Evolutionary conservation across 2,113 vertebrate genomes (phyloP).

Genomic region (Malaclemys terrapin): DNA sequence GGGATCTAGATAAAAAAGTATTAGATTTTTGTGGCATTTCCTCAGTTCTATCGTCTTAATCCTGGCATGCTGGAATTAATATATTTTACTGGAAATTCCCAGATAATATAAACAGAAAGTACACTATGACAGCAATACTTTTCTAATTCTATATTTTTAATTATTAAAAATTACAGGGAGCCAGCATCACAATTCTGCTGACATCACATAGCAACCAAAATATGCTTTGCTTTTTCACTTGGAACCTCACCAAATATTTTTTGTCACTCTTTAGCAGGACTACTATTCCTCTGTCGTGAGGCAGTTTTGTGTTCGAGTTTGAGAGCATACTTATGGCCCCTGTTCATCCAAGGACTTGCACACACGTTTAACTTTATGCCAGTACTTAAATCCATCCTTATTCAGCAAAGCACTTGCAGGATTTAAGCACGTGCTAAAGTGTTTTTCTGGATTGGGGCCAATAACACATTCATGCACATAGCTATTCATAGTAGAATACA

Average conservation of each 20-base stretch:
- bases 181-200: constrained; percentile 55
- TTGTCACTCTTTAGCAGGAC: constrained; percentile 41
- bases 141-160: constrained; percentile 20
- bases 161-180: constrained; percentile 49
- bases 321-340: constrained; percentile 36
- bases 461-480: background rate
- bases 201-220: constrained; percentile 56
- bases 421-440: background rate
- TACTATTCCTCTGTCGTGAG: constrained; percentile 34
- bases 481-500: background rate
- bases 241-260: constrained; percentile 52
- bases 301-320: constrained; percentile 54
- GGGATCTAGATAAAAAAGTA: background rate
- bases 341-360: constrained; percentile 65
- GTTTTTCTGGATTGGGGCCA: constrained; percentile 27
- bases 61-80: rapidly evolving
- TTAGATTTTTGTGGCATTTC: background rate
- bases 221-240: constrained; percentile 37
- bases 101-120: constrained; percentile 12
- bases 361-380: constrained; percentile 55
- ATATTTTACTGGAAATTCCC: background rate
- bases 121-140: background rate
- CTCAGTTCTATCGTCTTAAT: background rate
- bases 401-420: constrained; percentile 52
- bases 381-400: constrained; percentile 62